Conservation (phyloP, 2,113 vertebrate genomes). For the Pyxicephalus adspersus region DNA sequence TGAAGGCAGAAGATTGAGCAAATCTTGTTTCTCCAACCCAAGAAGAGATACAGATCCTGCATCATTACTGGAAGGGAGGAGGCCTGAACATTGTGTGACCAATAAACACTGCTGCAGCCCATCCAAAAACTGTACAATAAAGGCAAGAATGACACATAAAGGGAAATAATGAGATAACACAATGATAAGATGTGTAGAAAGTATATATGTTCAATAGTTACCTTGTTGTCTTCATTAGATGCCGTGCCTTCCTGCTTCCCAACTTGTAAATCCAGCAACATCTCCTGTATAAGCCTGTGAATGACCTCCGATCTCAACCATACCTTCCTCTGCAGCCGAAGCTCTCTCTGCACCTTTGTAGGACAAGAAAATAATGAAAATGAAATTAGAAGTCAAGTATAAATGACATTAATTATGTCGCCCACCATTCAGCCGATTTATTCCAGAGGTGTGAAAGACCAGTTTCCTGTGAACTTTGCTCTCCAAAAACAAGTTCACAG, state of each 20-base stretch:
- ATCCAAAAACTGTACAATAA: conserved; percentile 72
- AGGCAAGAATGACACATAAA: not conserved
- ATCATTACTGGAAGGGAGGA: conserved; percentile 61
- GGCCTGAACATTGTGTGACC: conserved; percentile 72
- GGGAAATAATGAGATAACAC: not conserved
- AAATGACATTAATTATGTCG: too few relatives aligned
- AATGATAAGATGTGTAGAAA: not conserved
- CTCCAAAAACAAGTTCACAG: too few relatives aligned
- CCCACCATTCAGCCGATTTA: too few relatives aligned
- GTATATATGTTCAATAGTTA: not conserved
- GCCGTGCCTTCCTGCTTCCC: conserved; percentile 66
- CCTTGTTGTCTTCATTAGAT: conserved; percentile 72
- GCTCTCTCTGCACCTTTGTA: conserved; percentile 72
- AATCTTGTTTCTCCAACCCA: conserved; percentile 69
- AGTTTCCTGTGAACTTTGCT: too few relatives aligned
- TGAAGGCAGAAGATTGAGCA: conserved; percentile 75
- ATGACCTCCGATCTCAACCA: conserved; percentile 80
- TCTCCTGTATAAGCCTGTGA: conserved; percentile 75
- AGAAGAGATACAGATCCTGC: conserved; percentile 63
- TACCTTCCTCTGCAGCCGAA: conserved; percentile 70
- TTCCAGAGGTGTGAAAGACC: too few relatives aligned
- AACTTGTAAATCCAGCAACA: conserved; percentile 75
- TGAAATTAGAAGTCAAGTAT: not conserved
- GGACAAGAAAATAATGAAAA: not conserved
- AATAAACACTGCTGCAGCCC: conserved; percentile 78